Evolutionary conservation across 2,888 invertebrate species (phyloP).

Genomic region (Ariolimax columbianus): DNA sequence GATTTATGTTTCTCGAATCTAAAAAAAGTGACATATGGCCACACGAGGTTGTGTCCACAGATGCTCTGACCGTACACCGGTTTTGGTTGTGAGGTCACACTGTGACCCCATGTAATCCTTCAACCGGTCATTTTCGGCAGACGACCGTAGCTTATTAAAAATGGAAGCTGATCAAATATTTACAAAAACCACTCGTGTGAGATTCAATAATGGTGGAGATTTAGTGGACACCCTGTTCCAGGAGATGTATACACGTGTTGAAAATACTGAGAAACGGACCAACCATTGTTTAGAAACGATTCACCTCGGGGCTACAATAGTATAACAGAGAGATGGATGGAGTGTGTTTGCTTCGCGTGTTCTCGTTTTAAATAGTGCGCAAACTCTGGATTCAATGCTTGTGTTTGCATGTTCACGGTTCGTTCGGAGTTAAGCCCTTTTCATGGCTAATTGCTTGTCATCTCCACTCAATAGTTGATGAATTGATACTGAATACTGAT

Average conservation of each 20-base stretch:
- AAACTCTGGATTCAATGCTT: no score
- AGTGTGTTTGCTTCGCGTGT: no score
- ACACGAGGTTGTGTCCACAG: neutral
- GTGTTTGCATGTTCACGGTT: no score
- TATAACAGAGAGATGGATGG: no score
- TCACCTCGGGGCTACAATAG: neutral
- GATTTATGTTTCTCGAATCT: no score
- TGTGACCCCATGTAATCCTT: conserved; percentile 29
- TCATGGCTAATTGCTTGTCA: no score
- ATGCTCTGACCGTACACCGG: conserved; percentile 25
- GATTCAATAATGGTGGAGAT: neutral
- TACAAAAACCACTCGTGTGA: conserved; percentile 19
- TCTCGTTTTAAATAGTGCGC: no score
- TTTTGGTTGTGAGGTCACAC: conserved; percentile 5
- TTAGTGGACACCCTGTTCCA: neutral
- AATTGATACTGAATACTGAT: no score
- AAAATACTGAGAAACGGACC: neutral
- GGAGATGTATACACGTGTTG: neutral
- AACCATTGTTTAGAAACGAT: neutral
- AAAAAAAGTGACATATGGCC: conserved; percentile 9
- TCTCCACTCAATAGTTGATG: no score
- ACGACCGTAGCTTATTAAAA: conserved; percentile 18
- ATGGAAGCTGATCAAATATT: conserved; percentile 4
- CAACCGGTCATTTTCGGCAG: conserved; percentile 3
- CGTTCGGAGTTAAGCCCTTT: no score